phyloP scores from a whole-genome alignment of 2,888 invertebrate genomes.

The Tortricodes alternella region DNA sequence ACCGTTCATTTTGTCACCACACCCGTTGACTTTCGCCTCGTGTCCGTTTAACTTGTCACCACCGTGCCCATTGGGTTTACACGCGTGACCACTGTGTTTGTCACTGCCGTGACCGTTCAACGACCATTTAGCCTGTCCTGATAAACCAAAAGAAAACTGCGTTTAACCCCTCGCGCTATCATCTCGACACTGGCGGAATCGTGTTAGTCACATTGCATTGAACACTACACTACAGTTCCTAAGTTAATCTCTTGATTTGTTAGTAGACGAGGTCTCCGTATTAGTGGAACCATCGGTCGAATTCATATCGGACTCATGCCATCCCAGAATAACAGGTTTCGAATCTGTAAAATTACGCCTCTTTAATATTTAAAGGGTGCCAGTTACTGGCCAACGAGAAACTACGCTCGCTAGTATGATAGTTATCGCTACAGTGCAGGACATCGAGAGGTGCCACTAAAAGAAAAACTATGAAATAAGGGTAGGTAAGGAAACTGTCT shows the following conservation, averaged over 20 bases:
- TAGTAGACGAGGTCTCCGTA: constrained; percentile 42
- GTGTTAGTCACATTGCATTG: constrained; percentile 51
- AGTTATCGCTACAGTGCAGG: constrained; percentile 48
- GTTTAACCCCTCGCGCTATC: constrained; percentile 53
- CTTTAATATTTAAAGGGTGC: constrained; percentile 39
- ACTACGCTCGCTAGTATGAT: constrained; percentile 33
- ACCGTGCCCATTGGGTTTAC: constrained; percentile 34
- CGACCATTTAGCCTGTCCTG: constrained; percentile 63
- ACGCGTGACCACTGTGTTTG: constrained; percentile 22
- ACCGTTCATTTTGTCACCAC: constrained; percentile 35
- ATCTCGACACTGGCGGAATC: constrained; percentile 67
- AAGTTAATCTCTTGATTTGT: constrained; percentile 44
- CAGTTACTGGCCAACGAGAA: constrained; percentile 33
- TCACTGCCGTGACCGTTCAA: constrained; percentile 35
- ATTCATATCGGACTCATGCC: constrained; percentile 55
- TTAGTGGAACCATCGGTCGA: constrained; percentile 59
- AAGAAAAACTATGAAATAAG: constrained; percentile 42
- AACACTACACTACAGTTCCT: constrained; percentile 24
- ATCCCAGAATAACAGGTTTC: constrained; percentile 59
- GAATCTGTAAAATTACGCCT: constrained; percentile 69
- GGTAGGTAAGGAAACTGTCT: constrained; percentile 31
- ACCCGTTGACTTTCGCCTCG: constrained; percentile 12
- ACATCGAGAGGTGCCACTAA: constrained; percentile 45
- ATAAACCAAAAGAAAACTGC: constrained; percentile 64
- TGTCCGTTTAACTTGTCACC: constrained; percentile 32